phyloP scores from a whole-genome alignment of 2,797 vertebrate genomes.

The Micromesistius poutassou region DNA sequence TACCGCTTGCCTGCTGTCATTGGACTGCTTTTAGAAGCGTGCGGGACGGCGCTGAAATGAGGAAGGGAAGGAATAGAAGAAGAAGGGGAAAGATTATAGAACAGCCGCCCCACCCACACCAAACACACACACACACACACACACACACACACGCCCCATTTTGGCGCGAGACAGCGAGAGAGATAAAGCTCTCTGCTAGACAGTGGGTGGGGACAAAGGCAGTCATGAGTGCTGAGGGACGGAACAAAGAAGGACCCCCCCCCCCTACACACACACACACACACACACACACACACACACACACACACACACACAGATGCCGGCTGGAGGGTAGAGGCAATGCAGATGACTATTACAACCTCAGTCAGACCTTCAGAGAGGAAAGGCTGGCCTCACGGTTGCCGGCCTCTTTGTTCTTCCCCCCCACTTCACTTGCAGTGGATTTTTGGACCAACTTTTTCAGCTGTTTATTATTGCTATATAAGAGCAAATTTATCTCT shows the following conservation, averaged over 20 bases:
- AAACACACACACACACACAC: slow-evolving; percentile 9
- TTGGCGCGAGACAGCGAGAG: slow-evolving; percentile 52
- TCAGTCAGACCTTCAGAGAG: slow-evolving; percentile 66
- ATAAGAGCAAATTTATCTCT: slow-evolving; percentile 16
- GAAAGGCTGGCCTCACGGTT: slow-evolving; percentile 48
- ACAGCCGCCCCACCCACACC: slow-evolving; percentile 2
- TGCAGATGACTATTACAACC: slow-evolving; percentile 63
- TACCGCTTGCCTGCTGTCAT: not conserved
- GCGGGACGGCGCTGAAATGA: not conserved
- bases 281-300: slow-evolving; percentile 30
- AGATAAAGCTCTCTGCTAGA: slow-evolving; percentile 60
- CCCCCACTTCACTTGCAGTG: slow-evolving; percentile 27
- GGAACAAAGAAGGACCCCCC: slow-evolving; percentile 66
- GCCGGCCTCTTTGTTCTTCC: slow-evolving; percentile 54
- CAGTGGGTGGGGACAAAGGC: slow-evolving; percentile 68
- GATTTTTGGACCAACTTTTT: slow-evolving; percentile 2
- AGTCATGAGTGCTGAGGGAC: slow-evolving; percentile 58
- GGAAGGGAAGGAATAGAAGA: not conserved
- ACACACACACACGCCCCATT: slow-evolving; percentile 30
- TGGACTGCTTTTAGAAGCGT: not conserved
- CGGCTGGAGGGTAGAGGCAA: slow-evolving; percentile 52
- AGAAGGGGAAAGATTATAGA: not conserved
- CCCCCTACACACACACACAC: slow-evolving; percentile 34
- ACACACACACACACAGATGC: slow-evolving; percentile 29
- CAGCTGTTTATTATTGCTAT: not conserved